A percentile compares a stretch with the other conserved stretches of the same genome.
Conservation (phyloP, 2,113 vertebrate genomes). For the Willisornis vidua region DNA sequence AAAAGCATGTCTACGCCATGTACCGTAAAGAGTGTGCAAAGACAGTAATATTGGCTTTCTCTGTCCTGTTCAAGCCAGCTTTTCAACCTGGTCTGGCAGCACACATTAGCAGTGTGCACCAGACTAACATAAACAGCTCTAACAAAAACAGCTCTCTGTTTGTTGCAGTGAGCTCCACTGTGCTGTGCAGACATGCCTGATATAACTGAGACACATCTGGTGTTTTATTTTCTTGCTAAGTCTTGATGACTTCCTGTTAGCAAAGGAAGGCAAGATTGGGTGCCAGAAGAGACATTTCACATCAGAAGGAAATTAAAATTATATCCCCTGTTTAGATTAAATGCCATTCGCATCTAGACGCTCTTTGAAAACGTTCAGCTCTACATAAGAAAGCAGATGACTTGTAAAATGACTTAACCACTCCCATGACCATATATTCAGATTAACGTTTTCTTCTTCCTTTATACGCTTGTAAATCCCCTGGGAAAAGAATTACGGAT, state of each 20-base stretch:
- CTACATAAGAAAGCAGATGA: constrained; percentile 1
- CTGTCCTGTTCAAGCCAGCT: neutral
- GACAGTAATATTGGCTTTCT: neutral
- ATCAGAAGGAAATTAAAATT: constrained; percentile 49
- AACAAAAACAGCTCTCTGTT: neutral
- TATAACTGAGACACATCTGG: constrained; percentile 40
- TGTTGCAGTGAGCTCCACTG: neutral
- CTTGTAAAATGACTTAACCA: constrained; percentile 38
- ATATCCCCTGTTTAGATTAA: constrained; percentile 12
- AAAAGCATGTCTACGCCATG: neutral
- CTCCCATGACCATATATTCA: constrained; percentile 28
- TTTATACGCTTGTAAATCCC: constrained; percentile 40
- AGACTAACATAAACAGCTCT: neutral
- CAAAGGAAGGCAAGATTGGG: constrained; percentile 23
- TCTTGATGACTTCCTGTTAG: constrained; percentile 44
- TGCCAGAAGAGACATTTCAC: constrained; percentile 45
- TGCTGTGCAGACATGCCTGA: neutral
- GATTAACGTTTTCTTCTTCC: constrained; percentile 4
- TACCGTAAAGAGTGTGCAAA: neutral
- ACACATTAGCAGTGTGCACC: neutral
- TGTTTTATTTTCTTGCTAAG: constrained; percentile 55
- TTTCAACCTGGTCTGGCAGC: neutral
- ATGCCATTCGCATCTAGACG: neutral
- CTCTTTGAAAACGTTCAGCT: constrained; percentile 22
- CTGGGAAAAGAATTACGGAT: constrained; percentile 36